A percentile compares a stretch with the other conserved stretches of the same genome.
These are phyloP conservation scores for Osedax fenrisi DNA, from an alignment of 2,888 invertebrate genomes.

Conservation along the genomic window DNA sequence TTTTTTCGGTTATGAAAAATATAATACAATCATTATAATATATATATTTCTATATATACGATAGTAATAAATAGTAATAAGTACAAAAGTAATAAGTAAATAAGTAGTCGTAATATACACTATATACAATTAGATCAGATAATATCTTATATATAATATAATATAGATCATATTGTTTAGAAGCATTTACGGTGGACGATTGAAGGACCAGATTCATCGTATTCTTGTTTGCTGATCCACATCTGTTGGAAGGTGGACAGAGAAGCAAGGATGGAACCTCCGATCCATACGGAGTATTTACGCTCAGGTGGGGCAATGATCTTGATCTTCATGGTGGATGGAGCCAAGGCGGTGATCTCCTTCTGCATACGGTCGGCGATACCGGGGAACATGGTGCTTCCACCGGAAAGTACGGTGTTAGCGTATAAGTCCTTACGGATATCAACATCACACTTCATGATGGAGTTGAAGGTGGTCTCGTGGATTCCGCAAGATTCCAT, in stretches of 20 bases:
- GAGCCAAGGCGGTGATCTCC: constrained; percentile 75
- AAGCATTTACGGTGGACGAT: constrained; percentile 94
- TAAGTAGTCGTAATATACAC: no score
- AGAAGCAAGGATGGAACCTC: constrained; percentile 86
- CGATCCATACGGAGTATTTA: constrained; percentile 96
- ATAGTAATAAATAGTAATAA: no score
- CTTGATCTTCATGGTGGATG: constrained; percentile 59
- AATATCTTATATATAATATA: no score
- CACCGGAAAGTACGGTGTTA: constrained; percentile 70
- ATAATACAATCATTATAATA: no score
- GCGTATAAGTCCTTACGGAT: constrained; percentile 52
- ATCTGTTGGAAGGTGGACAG: constrained; percentile 79
- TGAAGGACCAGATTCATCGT: constrained; percentile 86
- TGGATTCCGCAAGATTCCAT: constrained; percentile 42
- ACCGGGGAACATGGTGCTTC: constrained; percentile 91
- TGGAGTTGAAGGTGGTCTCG: constrained; percentile 43
- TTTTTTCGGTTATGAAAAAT: no score
- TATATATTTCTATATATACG: no score
- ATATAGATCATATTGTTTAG: no score
- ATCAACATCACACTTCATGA: constrained; percentile 49
- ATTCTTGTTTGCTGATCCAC: constrained; percentile 94
- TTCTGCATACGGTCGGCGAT: constrained; percentile 95
- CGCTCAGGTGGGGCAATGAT: constrained; percentile 83
- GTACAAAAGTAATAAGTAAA: no score
- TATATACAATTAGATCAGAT: no score